Evolutionary conservation across 2,797 vertebrate genomes (phyloP).

Genomic region (Glyptemys insculpta): DNA sequence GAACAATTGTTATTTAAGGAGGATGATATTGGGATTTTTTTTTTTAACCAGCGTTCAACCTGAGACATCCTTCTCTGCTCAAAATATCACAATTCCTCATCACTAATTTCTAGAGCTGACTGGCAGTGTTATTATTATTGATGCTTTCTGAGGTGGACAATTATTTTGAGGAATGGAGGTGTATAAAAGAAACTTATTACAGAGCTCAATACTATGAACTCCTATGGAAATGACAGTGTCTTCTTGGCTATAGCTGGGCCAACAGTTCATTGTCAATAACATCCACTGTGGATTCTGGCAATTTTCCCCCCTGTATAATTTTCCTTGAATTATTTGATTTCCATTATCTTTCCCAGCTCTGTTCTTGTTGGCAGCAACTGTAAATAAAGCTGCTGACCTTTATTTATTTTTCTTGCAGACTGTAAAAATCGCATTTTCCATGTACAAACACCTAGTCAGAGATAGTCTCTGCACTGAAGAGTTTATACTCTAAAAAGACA

Average conservation of each 20-base stretch:
- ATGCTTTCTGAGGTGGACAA: background rate
- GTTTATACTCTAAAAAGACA: background rate
- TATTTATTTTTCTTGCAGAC: background rate
- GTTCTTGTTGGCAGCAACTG: background rate
- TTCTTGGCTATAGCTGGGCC: background rate
- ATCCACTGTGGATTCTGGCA: background rate
- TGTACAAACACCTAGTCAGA: background rate
- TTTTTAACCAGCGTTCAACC: background rate
- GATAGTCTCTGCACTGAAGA: background rate
- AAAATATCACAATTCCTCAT: background rate
- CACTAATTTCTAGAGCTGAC: background rate
- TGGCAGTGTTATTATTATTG: background rate
- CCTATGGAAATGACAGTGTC: background rate
- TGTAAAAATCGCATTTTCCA: background rate
- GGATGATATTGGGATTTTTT: background rate
- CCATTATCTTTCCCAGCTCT: background rate
- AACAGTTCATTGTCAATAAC: background rate
- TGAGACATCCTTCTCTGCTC: background rate
- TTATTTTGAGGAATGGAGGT: background rate
- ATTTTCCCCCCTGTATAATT: background rate
- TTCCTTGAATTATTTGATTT: background rate
- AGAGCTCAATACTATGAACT: background rate
- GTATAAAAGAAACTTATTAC: background rate
- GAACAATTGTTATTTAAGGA: background rate
- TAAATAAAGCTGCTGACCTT: background rate